These are phyloP conservation scores for Cryptus viduatorius DNA, from an alignment of 2,888 invertebrate species.

Conservation along the genomic window DNA sequence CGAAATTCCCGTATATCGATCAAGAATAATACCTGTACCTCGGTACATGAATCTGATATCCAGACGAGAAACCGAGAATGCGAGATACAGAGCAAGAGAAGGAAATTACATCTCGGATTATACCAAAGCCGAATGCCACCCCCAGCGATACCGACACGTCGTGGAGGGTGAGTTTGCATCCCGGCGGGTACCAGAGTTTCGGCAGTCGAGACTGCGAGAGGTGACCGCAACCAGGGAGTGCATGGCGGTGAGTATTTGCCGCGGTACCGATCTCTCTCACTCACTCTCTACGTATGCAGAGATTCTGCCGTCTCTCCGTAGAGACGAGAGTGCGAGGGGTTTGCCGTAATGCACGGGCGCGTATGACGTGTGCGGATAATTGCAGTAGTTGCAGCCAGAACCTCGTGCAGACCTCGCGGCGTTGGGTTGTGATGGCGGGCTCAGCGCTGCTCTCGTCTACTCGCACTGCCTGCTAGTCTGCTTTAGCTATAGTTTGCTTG, in stretches of 20 bases:
- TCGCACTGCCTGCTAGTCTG: constrained; percentile 45
- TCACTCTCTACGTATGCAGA: constrained; percentile 2
- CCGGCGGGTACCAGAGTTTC: constrained; percentile 67
- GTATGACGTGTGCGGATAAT: constrained; percentile 84
- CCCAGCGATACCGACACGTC: constrained; percentile 62
- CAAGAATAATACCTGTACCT: neutral
- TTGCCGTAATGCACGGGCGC: constrained; percentile 78
- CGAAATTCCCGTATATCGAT: constrained; percentile 45
- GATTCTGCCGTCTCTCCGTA: constrained; percentile 26
- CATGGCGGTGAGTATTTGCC: constrained; percentile 52
- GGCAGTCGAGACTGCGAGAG: constrained; percentile 51
- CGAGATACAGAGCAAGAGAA: constrained; percentile 19
- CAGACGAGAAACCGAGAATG: constrained; percentile 21
- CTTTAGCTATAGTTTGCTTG: constrained; percentile 45
- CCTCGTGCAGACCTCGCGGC: constrained; percentile 75
- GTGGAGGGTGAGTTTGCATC: constrained; percentile 49
- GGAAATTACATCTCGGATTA: constrained; percentile 71
- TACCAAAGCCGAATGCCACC: constrained; percentile 58
- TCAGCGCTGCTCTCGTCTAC: constrained; percentile 52
- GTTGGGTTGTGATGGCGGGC: constrained; percentile 68
- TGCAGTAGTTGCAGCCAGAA: constrained; percentile 82
- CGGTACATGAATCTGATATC: neutral
- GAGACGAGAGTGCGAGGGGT: constrained; percentile 56
- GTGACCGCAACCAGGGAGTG: constrained; percentile 59
- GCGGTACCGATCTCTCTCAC: constrained; percentile 25